These are phyloP conservation scores for Protosalanx chinensis DNA, from an alignment of 2,797 vertebrate species.

Conservation along the genomic window DNA sequence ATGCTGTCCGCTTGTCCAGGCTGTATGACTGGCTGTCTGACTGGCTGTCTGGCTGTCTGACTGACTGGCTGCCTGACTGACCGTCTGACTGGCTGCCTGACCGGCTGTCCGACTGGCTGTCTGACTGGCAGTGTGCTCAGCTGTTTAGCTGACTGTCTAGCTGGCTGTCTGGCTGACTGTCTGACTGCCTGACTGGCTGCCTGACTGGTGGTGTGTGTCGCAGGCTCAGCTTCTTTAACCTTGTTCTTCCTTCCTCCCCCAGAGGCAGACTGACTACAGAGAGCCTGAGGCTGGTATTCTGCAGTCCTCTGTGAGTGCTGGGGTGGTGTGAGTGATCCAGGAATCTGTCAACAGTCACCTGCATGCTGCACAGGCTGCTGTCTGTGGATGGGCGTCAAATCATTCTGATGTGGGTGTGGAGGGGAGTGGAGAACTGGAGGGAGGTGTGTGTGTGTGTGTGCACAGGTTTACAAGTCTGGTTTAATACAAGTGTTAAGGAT, in stretches of 20 bases:
- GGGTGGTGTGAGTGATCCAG: constrained; percentile 41
- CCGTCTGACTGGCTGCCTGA: constrained; percentile 20
- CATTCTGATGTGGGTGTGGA: constrained; percentile 28
- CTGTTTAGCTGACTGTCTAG: too few species aligned
- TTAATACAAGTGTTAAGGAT: constrained; percentile 22
- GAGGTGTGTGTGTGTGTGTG: constrained; percentile 12
- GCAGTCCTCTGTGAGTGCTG: constrained; percentile 64
- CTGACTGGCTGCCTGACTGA: constrained; percentile 37
- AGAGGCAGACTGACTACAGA: constrained; percentile 33
- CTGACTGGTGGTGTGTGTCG: constrained; percentile 20
- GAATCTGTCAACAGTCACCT: constrained; percentile 31
- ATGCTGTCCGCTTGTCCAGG: constrained; percentile 44
- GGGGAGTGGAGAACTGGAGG: constrained; percentile 43
- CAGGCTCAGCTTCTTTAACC: constrained; percentile 27
- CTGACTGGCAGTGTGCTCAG: constrained; percentile 22
- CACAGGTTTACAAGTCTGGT: constrained; percentile 19
- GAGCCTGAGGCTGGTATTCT: constrained; percentile 70
- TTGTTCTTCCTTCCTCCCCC: neutral
- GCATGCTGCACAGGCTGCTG: constrained; percentile 42
- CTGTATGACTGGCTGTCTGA: constrained; percentile 28
- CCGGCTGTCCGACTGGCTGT: constrained; percentile 27
- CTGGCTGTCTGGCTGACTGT: too few species aligned
- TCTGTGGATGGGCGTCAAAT: constrained; percentile 33
- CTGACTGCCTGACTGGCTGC: constrained; percentile 19
- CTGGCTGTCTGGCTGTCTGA: constrained; percentile 38